Conservation (phyloP, 1,140 invertebrate species). For the Magallana ariakensis region DNA sequence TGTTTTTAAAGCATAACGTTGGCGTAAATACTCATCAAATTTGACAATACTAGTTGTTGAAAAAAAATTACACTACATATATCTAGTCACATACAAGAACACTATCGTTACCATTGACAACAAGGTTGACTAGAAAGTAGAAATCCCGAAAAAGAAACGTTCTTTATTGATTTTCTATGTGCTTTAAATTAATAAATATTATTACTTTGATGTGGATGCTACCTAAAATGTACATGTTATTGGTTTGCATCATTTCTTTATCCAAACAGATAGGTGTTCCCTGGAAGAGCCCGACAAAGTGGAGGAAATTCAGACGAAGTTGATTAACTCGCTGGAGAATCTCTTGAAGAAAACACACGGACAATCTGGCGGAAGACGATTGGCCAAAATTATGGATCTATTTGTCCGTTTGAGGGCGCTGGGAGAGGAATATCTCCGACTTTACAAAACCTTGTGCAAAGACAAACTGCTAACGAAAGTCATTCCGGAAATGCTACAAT, state of each 20-base stretch:
- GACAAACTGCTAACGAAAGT: slow-evolving; percentile 36
- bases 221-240: no score
- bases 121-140: no score
- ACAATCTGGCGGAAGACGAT: background rate
- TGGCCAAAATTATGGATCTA: slow-evolving; percentile 41
- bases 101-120: no score
- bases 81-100: no score
- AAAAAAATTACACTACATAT: no score
- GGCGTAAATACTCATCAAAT: no score
- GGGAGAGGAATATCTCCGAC: slow-evolving; percentile 32
- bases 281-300: slow-evolving; percentile 62
- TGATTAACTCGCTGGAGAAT: slow-evolving; percentile 43
- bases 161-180: no score
- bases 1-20: no score
- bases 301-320: slow-evolving; percentile 66
- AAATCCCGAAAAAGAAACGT: no score
- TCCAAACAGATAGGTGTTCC: slow-evolving; percentile 60
- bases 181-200: no score
- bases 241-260: background rate
- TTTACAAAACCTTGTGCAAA: slow-evolving; percentile 38
- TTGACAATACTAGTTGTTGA: no score
- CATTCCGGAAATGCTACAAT: slow-evolving; percentile 46
- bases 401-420: slow-evolving; percentile 34
- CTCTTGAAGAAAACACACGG: slow-evolving; percentile 26
- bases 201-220: no score